Evolutionary conservation across 2,888 invertebrate genomes (phyloP), one percentile per base, ranked within the genome.

Genomic region (Pterobdella sp.): DNA sequence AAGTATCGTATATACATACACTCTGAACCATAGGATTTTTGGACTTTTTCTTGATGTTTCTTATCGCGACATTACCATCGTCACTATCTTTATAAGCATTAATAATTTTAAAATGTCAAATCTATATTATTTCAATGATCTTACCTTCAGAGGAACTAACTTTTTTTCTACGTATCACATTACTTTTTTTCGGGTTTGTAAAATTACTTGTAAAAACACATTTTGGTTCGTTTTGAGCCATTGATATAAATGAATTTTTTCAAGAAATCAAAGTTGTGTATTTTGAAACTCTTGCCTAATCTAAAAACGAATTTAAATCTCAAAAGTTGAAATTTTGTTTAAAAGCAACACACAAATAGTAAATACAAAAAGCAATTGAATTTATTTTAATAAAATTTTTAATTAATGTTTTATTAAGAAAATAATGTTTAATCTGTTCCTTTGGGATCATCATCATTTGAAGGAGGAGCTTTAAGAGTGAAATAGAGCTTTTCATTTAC

Each of bases 401-500:
- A n/a, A n/a, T n/a, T n/a, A n/a, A n/a, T n/a, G n/a, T n/a, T n/a
- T n/a, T n/a, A n/a, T n/a, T n/a, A n/a, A n/a, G n/a, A n/a, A n/a
- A n/a, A n/a, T n/a, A n/a, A n/a, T n/a, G n/a, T n/a, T 56, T 26
- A 56, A 3, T 56, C 60, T 3, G 14, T 26, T 14, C n/a, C n/a
- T 26, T 56, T 56, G n/a, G n/a, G n/a, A 4, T 56, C 60, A 4
- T 56, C 60, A 14, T 56, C 60, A 56, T 4, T 56, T 4, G 14
- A 7, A 22, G 60, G n/a, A 7, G n/a, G 4, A 3, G 60, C 60
- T 56, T 75, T 76, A 18, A 82, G 75, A n/a, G 92, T 94, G 74
- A 96, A 87, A 84, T 94, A 94, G 91, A 95, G 91, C 84, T 93
- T 93, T 32, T 91, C 92, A 84, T 94, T 93, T 76, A 94, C 90